Evolutionary conservation across 2,113 vertebrate species (phyloP).

Genomic region (Alligator sinensis): DNA sequence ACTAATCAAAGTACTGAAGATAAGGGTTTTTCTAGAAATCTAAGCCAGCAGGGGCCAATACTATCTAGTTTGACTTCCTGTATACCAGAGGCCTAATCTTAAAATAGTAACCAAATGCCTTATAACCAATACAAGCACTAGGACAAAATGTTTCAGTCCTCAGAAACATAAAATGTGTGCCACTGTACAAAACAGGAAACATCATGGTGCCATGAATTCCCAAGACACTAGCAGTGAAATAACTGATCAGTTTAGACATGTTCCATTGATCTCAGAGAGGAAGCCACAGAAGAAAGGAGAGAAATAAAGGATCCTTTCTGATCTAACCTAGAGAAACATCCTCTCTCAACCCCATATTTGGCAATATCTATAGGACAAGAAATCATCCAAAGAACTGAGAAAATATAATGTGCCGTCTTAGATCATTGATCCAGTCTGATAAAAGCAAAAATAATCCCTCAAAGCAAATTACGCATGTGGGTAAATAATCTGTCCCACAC

Average conservation of each 20-base stretch:
- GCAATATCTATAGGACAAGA: neutral
- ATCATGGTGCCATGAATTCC: neutral
- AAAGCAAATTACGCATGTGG: too few species aligned
- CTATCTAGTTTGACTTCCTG: too few species aligned
- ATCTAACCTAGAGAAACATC: neutral
- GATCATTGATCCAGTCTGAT: too few species aligned
- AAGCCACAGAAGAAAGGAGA: too few species aligned
- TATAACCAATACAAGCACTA: neutral
- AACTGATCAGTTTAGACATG: too few species aligned
- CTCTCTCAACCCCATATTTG: neutral
- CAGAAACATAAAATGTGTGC: neutral
- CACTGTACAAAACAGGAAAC: neutral
- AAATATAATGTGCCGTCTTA: neutral
- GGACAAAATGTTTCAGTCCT: neutral
- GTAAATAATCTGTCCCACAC: too few species aligned
- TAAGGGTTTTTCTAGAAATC: neutral
- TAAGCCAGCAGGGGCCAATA: too few species aligned
- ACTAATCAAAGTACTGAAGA: rapidly evolving
- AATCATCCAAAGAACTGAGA: neutral
- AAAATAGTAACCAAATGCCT: neutral
- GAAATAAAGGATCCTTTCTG: too few species aligned
- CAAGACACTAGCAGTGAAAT: neutral
- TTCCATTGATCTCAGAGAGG: too few species aligned
- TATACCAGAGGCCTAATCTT: too few species aligned
- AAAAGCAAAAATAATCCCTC: too few species aligned